phyloP scores from a whole-genome alignment of 2,113 vertebrate genomes.

The Eublepharis macularius region DNA sequence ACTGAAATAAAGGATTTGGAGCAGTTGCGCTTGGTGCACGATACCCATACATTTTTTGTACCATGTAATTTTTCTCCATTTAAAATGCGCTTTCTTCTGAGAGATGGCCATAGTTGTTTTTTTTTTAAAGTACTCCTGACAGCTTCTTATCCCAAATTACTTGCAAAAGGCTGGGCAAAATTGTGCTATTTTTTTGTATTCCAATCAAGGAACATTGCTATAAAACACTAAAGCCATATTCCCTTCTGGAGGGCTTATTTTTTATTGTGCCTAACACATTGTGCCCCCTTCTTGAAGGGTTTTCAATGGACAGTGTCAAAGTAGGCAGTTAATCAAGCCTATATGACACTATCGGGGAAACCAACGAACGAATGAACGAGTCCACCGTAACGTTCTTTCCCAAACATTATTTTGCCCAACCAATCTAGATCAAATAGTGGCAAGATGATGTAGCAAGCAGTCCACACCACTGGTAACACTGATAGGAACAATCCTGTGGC shows the following conservation, averaged over 20 bases:
- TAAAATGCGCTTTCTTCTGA: slow-evolving; percentile 34
- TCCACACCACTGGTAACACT: slow-evolving; percentile 82
- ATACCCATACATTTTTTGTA: slow-evolving; percentile 14
- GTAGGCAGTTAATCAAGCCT: slow-evolving; percentile 57
- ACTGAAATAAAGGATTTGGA: neutral
- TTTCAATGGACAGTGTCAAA: slow-evolving; percentile 57
- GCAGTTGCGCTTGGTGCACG: neutral
- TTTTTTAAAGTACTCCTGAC: slow-evolving; percentile 66
- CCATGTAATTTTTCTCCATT: slow-evolving; percentile 7
- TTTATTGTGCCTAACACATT: slow-evolving; percentile 60
- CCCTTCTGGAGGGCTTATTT: slow-evolving; percentile 61
- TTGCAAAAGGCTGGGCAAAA: slow-evolving; percentile 81
- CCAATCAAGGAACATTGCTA: slow-evolving; percentile 61
- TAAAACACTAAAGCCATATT: slow-evolving; percentile 68
- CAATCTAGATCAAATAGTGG: slow-evolving; percentile 70
- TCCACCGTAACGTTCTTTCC: slow-evolving; percentile 67
- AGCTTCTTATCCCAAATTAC: slow-evolving; percentile 74
- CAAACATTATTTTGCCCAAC: slow-evolving; percentile 71
- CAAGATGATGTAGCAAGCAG: slow-evolving; percentile 76
- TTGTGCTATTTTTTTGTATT: slow-evolving; percentile 56
- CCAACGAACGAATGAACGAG: slow-evolving; percentile 35
- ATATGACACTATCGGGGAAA: slow-evolving; percentile 71
- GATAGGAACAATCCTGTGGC: slow-evolving; percentile 76
- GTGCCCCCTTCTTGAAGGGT: slow-evolving; percentile 41
- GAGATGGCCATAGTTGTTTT: slow-evolving; percentile 51